Conservation (phyloP, 2,113 vertebrate species). For the Todiramphus chloris region DNA sequence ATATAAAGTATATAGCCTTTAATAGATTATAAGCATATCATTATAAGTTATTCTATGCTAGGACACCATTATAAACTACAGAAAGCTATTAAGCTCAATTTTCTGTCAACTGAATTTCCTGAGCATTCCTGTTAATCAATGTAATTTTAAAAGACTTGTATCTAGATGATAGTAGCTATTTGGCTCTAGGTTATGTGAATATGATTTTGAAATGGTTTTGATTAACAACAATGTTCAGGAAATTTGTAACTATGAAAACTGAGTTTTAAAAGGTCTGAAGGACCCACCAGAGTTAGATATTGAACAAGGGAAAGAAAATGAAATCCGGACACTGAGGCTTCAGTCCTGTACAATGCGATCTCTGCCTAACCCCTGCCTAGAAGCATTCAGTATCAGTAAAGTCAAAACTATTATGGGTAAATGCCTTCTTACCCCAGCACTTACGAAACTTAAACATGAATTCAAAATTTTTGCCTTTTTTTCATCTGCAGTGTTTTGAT, state of each 20-base stretch:
- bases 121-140: conserved; percentile 2
- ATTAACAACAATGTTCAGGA: background rate
- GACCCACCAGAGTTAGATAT: background rate
- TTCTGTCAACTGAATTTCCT: conserved; percentile 12
- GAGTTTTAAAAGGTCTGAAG: background rate
- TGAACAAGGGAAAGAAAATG: background rate
- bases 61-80: background rate
- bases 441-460: background rate
- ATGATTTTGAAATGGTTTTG: conserved; percentile 3
- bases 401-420: background rate
- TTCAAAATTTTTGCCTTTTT: background rate
- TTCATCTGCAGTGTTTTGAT: background rate
- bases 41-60: background rate
- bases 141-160: background rate
- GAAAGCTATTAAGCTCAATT: background rate
- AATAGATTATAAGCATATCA: background rate
- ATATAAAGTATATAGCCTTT: background rate
- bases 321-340: background rate
- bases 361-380: background rate
- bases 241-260: background rate
- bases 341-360: background rate
- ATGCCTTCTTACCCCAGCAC: background rate
- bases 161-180: background rate
- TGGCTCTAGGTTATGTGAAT: background rate
- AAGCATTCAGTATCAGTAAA: background rate